A percentile compares a stretch with the other conserved stretches of the same genome.
These are phyloP conservation scores for Engraulis encrasicolus DNA, from an alignment of 2,113 vertebrate species.

Conservation along the genomic window DNA sequence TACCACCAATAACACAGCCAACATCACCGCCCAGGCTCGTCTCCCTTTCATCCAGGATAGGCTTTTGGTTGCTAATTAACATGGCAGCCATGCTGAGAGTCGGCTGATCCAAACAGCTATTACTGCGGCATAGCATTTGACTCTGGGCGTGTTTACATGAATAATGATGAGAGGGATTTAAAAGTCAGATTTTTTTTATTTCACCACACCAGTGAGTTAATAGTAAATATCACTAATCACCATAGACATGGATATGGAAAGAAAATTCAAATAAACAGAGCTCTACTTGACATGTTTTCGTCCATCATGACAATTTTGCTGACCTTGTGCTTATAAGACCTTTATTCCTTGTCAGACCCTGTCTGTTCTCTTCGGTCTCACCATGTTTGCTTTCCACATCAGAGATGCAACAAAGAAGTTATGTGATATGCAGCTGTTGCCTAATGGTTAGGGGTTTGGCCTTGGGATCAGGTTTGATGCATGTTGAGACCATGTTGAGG, in stretches of 20 bases:
- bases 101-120: not conserved
- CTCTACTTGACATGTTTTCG: not conserved
- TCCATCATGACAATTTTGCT: not conserved
- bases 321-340: too few relatives aligned
- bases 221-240: not conserved
- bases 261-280: too few relatives aligned
- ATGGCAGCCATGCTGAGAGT: not conserved
- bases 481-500: too few relatives aligned
- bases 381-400: too few relatives aligned
- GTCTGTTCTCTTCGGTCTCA: too few relatives aligned
- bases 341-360: too few relatives aligned
- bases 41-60: not conserved
- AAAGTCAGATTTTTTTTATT: conserved; percentile 1
- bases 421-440: too few relatives aligned
- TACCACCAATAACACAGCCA: not conserved
- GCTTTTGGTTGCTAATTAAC: not conserved
- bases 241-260: not conserved
- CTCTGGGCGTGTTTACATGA: not conserved
- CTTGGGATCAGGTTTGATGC: too few relatives aligned
- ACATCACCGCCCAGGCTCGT: not conserved
- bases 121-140: not conserved
- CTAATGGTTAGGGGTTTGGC: too few relatives aligned
- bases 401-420: too few relatives aligned
- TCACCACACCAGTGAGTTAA: not conserved
- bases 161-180: not conserved